A percentile compares a stretch with the other conserved stretches of the same genome.
phyloP scores from a whole-genome alignment of 2,888 invertebrate genomes.

The Trypoxylon attenuatum region DNA sequence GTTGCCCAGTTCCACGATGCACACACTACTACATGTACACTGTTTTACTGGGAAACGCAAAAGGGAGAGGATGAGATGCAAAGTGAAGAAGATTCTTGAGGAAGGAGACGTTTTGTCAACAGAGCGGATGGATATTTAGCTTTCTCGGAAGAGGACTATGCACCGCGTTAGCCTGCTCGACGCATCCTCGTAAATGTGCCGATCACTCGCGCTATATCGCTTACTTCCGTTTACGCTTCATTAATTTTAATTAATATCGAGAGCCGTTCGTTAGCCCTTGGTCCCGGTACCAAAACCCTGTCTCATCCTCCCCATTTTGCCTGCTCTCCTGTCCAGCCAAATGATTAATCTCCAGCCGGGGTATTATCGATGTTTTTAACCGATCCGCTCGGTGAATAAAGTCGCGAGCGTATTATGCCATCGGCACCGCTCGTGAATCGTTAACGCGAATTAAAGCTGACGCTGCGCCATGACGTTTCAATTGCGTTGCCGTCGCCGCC shows the following conservation, averaged over 20 bases:
- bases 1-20: not conserved
- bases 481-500: not conserved
- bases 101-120: constrained; percentile 42
- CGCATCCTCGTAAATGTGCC: constrained; percentile 33
- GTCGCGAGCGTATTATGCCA: constrained; percentile 36
- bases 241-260: constrained; percentile 58
- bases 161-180: not conserved
- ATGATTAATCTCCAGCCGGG: constrained; percentile 44
- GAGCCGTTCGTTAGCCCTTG: constrained; percentile 35
- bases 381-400: constrained; percentile 49
- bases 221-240: constrained; percentile 58
- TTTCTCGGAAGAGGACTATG: constrained; percentile 18
- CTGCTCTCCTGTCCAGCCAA: not conserved
- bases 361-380: constrained; percentile 53
- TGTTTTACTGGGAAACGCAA: not conserved
- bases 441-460: not conserved
- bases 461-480: not conserved
- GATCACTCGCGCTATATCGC: constrained; percentile 57
- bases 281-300: too few relatives aligned
- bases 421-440: not conserved
- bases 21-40: too few relatives aligned
- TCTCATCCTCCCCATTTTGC: too few relatives aligned
- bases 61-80: not conserved
- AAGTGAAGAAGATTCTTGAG: not conserved
- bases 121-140: constrained; percentile 42